These are phyloP conservation scores for roundworm (Caenorhabditis elegans) DNA, from an alignment of 1,140 invertebrate species.

Conservation along the genomic window DNA sequence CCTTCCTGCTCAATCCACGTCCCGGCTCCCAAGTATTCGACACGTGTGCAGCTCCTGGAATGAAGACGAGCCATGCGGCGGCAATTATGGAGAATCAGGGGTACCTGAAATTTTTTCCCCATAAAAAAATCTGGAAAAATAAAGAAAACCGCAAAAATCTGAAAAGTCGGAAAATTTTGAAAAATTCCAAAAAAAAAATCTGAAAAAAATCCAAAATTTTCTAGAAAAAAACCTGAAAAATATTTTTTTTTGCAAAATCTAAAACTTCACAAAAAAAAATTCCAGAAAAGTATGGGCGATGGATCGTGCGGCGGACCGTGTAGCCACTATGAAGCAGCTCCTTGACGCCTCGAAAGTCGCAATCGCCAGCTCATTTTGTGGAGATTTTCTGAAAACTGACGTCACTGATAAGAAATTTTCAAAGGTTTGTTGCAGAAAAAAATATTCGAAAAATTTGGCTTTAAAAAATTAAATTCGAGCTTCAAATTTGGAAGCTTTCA, in stretches of 20 bases:
- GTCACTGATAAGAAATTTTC: conserved; percentile 68
- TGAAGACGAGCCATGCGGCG: conserved; percentile 88
- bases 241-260: too few species aligned
- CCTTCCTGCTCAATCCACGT: conserved; percentile 75
- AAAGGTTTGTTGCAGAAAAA: too few species aligned
- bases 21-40: conserved; percentile 76
- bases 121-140: too few species aligned
- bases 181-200: too few species aligned
- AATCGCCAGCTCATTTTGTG: conserved; percentile 65
- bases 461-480: too few species aligned
- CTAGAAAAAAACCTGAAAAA: too few species aligned
- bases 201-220: too few species aligned
- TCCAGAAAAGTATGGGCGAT: conserved; percentile 78
- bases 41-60: conserved; percentile 91
- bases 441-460: too few species aligned
- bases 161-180: too few species aligned
- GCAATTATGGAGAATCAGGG: conserved; percentile 79
- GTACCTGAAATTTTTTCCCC: conserved; percentile 64
- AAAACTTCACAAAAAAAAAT: not conserved
- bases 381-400: conserved; percentile 76
- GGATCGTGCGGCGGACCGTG: conserved; percentile 76
- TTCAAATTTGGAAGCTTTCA: too few species aligned
- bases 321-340: conserved; percentile 72
- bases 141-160: too few species aligned
- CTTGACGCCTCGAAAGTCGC: conserved; percentile 65